Evolutionary conservation across 2,888 invertebrate genomes (phyloP).

Genomic region (Phaedon cochleariae): DNA sequence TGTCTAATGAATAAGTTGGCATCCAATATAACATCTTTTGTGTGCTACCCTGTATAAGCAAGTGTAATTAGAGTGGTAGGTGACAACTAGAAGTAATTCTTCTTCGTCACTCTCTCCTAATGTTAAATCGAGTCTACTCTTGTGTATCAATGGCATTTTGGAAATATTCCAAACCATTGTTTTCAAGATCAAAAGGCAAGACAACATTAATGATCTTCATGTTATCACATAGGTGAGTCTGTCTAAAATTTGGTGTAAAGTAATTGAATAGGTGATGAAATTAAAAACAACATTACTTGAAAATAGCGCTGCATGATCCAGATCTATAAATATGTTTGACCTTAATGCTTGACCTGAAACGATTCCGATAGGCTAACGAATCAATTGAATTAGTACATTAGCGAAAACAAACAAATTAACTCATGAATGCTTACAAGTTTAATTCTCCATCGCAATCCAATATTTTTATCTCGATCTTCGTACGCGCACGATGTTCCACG

Average conservation of each 20-base stretch:
- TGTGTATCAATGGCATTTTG: neutral
- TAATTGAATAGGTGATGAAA: no score
- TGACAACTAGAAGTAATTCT: neutral
- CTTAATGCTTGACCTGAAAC: neutral
- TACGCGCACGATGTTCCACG: no score
- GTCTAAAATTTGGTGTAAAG: neutral
- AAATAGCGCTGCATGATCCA: neutral
- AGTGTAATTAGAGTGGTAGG: neutral
- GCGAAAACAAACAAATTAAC: constrained; percentile 23
- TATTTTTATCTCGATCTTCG: no score
- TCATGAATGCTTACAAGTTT: neutral
- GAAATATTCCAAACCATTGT: neutral
- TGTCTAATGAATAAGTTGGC: no score
- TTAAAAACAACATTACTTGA: no score
- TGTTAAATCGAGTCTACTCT: neutral
- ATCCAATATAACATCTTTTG: no score
- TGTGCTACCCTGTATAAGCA: no score
- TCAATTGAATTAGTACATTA: constrained; percentile 25
- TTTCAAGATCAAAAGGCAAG: neutral
- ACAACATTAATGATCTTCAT: neutral
- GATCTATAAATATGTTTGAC: neutral
- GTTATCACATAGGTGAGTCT: neutral
- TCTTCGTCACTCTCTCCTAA: neutral
- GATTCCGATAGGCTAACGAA: neutral
- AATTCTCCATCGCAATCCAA: no score